phyloP scores from a whole-genome alignment of 2,113 vertebrate genomes.

The Elachura formosa region DNA sequence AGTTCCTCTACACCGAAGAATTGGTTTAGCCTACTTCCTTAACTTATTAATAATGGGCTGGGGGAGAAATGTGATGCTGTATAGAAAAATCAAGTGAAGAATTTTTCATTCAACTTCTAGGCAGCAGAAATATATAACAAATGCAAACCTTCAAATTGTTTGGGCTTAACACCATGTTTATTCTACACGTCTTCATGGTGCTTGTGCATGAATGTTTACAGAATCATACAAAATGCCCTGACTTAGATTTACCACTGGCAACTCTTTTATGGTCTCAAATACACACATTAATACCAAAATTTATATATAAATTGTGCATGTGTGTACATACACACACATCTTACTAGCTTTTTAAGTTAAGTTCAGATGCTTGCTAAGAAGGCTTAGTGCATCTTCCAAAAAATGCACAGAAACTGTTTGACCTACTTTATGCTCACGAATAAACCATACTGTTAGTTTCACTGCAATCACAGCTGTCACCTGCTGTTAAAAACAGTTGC shows the following conservation, averaged over 20 bases:
- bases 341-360: neutral
- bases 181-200: neutral
- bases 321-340: neutral
- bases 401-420: neutral
- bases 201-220: neutral
- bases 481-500: neutral
- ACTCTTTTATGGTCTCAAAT: neutral
- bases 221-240: neutral
- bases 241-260: neutral
- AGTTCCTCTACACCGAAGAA: neutral
- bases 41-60: neutral
- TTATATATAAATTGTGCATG: fast-evolving
- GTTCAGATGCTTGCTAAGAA: neutral
- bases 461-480: conserved; percentile 9
- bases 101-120: neutral
- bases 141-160: neutral
- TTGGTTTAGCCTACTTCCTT: neutral
- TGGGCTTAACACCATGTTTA: neutral
- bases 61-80: neutral
- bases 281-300: neutral
- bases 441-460: neutral
- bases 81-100: neutral
- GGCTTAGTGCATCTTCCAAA: neutral
- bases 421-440: neutral
- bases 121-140: neutral